These are phyloP conservation scores for Acrossocheilus wenchowensis DNA, from an alignment of 2,797 vertebrate genomes.

Conservation along the genomic window DNA sequence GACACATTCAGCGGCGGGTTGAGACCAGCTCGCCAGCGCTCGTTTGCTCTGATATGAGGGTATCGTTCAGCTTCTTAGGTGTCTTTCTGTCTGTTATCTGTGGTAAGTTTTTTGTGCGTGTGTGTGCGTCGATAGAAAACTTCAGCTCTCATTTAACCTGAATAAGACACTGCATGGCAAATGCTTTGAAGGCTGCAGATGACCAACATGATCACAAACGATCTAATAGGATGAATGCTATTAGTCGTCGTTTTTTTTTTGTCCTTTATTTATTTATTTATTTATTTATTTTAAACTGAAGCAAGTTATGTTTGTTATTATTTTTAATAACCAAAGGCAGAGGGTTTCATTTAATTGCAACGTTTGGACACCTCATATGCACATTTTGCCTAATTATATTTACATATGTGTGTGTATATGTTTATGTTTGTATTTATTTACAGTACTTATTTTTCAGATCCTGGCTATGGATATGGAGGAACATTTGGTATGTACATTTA, in stretches of 20 bases:
- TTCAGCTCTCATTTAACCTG: background rate
- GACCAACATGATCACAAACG: background rate
- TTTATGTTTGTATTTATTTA: background rate
- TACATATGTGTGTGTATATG: background rate
- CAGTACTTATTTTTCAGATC: constrained; percentile 14
- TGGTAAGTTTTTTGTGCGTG: constrained; percentile 73
- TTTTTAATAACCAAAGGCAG: background rate
- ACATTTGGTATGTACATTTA: constrained; percentile 31
- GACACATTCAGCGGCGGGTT: constrained; percentile 68
- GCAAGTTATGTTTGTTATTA: background rate
- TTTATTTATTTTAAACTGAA: background rate
- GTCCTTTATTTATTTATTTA: background rate
- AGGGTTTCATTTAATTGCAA: background rate
- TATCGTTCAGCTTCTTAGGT: constrained; percentile 75
- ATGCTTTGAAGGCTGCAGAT: background rate
- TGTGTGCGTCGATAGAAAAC: background rate
- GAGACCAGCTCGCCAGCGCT: constrained; percentile 65
- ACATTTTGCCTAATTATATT: background rate
- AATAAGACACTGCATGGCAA: background rate
- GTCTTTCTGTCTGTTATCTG: constrained; percentile 76
- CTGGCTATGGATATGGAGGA: constrained; percentile 4
- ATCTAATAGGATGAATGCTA: background rate
- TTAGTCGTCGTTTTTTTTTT: background rate
- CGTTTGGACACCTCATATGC: background rate
- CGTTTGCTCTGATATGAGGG: constrained; percentile 80